Evolutionary conservation across 2,888 invertebrate genomes (phyloP).

Genomic region (Agrilus mali): DNA sequence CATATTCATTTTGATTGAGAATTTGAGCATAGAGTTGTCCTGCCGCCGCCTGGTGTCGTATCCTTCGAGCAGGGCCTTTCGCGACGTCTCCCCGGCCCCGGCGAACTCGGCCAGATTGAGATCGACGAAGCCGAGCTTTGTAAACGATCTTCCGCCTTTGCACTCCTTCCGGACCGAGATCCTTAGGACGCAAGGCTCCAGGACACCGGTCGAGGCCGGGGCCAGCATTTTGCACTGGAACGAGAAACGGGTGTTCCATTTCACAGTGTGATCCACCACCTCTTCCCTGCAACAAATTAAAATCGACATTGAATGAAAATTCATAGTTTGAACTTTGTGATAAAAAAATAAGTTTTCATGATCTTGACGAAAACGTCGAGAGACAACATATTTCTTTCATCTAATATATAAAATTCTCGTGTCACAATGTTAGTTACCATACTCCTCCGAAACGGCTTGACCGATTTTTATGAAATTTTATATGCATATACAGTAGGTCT

Average conservation of each 20-base stretch:
- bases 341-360: no score
- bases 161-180: slow-evolving; percentile 90
- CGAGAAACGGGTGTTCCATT: slow-evolving; percentile 83
- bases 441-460: no score
- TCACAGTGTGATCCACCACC: slow-evolving; percentile 84
- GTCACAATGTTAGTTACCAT: no score
- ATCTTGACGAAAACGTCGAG: no score
- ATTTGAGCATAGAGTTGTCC: slow-evolving; percentile 91
- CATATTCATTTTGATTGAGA: slow-evolving; percentile 87
- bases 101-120: slow-evolving; percentile 95
- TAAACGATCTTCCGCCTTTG: slow-evolving; percentile 75
- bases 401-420: no score
- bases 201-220: slow-evolving; percentile 85
- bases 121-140: slow-evolving; percentile 96
- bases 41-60: slow-evolving; percentile 87
- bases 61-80: slow-evolving; percentile 87
- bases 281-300: slow-evolving; percentile 61
- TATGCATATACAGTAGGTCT: no score
- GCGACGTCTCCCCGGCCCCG: slow-evolving; percentile 75
- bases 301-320: slow-evolving; percentile 4
- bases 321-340: no score
- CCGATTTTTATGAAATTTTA: no score
- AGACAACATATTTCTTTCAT: no score
- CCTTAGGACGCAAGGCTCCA: slow-evolving; percentile 86
- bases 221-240: slow-evolving; percentile 97